phyloP scores from a whole-genome alignment of 2,113 vertebrate species.

The Rutilus rutilus region DNA sequence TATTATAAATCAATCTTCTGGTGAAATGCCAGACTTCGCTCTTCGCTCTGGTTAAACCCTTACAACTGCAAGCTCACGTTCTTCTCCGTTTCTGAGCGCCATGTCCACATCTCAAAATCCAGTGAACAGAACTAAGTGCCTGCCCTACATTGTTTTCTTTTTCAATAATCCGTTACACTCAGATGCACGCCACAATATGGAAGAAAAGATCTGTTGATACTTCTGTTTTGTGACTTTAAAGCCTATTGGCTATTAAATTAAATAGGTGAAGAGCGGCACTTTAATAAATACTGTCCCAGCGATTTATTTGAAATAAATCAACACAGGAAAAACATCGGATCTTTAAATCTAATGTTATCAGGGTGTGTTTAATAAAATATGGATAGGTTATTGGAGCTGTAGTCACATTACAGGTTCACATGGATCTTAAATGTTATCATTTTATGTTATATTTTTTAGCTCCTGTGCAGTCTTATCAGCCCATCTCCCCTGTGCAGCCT shows the following conservation, averaged over 20 bases:
- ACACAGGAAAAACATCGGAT: not conserved
- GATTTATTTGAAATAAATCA: not conserved
- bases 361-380: not conserved
- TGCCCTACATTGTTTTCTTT: not conserved
- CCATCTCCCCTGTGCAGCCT: conserved; percentile 5
- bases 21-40: not conserved
- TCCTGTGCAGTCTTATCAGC: conserved; percentile 17
- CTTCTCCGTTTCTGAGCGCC: not conserved
- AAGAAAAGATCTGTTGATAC: not conserved
- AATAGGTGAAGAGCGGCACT: not conserved
- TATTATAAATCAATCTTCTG: not conserved
- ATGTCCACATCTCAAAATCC: not conserved
- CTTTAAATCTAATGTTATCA: not conserved
- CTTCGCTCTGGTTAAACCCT: not conserved
- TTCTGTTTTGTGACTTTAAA: too few relatives aligned
- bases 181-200: not conserved
- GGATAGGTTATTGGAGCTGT: not conserved
- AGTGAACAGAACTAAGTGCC: not conserved
- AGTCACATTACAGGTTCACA: not conserved
- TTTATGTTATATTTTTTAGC: not conserved
- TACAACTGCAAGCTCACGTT: not conserved
- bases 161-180: not conserved
- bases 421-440: not conserved
- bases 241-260: not conserved
- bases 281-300: not conserved